These are phyloP conservation scores for Trichosurus vulpecula DNA, from an alignment of 2,797 vertebrate genomes.

Conservation along the genomic window DNA sequence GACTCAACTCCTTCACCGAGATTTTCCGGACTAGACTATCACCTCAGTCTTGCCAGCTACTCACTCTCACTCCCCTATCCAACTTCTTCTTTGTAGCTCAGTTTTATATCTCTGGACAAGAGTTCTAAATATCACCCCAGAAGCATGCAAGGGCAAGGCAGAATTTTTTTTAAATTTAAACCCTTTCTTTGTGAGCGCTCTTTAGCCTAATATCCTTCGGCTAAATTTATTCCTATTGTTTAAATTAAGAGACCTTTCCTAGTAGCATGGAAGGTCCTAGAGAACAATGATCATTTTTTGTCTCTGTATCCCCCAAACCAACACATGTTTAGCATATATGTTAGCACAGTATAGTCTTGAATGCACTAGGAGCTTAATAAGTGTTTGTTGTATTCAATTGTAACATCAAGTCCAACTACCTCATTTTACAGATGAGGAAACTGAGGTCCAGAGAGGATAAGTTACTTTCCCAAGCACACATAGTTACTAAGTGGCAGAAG, in stretches of 20 bases:
- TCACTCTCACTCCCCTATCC: not conserved
- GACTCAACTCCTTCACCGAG: not conserved
- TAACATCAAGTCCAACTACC: not conserved
- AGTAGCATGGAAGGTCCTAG: not conserved
- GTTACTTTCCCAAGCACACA: not conserved
- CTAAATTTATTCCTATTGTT: not conserved
- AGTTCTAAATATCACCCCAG: not conserved
- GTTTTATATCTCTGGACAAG: not conserved
- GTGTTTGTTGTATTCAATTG: not conserved
- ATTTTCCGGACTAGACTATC: not conserved
- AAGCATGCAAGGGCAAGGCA: not conserved
- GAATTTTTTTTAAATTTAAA: not conserved
- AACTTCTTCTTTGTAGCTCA: not conserved
- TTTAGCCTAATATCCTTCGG: not conserved
- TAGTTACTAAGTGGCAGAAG: not conserved
- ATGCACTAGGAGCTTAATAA: not conserved
- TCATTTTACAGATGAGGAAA: not conserved
- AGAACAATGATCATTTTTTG: not conserved
- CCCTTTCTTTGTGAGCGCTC: not conserved
- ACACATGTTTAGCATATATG: not conserved
- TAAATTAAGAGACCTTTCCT: not conserved
- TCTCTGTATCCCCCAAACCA: not conserved
- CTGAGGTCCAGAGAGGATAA: not conserved
- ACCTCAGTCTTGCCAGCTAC: not conserved
- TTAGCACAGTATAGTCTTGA: not conserved